These are phyloP conservation scores for Philereme transversata DNA, from an alignment of 2,888 invertebrate species.

Conservation along the genomic window DNA sequence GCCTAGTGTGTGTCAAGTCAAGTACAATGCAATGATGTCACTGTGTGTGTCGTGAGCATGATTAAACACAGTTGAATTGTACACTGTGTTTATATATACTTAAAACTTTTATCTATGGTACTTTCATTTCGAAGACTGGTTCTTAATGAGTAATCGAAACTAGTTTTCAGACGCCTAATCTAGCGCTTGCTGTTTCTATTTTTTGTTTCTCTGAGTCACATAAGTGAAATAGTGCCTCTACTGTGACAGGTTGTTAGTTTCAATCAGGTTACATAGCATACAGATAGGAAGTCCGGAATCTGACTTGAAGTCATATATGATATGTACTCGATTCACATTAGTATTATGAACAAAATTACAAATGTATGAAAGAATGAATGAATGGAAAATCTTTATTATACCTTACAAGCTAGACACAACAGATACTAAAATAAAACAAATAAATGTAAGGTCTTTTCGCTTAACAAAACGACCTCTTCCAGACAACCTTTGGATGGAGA, in stretches of 20 bases:
- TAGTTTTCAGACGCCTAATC: conserved; percentile 27
- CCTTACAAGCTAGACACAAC: too few relatives aligned
- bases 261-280: not conserved
- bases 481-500: too few relatives aligned
- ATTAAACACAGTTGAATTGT: conserved; percentile 12
- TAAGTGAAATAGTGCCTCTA: conserved; percentile 4
- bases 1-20: conserved; percentile 14
- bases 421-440: too few relatives aligned
- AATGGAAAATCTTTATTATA: too few relatives aligned
- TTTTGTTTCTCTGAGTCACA: conserved; percentile 9
- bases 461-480: too few relatives aligned
- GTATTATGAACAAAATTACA: too few relatives aligned
- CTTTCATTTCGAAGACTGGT: conserved; percentile 39
- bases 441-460: too few relatives aligned
- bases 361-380: too few relatives aligned
- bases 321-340: too few relatives aligned
- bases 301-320: too few relatives aligned
- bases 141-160: conserved; percentile 39
- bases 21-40: conserved; percentile 27
- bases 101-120: conserved; percentile 29
- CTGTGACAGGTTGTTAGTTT: not conserved
- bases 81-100: conserved; percentile 1
- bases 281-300: too few relatives aligned
- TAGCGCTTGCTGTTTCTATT: conserved; percentile 6
- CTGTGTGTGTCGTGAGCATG: conserved; percentile 5